Evolutionary conservation across 2,113 vertebrate genomes (phyloP).

Genomic region (Crotalus tigris): DNA sequence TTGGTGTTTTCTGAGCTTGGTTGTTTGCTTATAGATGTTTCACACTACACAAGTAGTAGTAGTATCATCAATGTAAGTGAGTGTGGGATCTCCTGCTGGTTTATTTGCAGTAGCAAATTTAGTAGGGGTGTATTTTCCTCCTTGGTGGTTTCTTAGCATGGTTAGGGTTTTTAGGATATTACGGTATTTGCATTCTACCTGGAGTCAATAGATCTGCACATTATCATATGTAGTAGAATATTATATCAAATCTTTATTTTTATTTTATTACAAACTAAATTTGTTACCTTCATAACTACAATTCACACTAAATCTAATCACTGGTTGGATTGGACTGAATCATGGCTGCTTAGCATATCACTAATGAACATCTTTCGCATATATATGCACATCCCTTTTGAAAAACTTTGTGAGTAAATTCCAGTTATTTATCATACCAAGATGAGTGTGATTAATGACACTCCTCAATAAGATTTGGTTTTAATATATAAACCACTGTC

Average conservation of each 20-base stretch:
- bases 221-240: not conserved
- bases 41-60: not conserved
- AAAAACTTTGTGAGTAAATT: not conserved
- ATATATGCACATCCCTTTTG: not conserved
- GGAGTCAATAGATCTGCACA: not conserved
- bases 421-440: not conserved
- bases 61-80: not conserved
- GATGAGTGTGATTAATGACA: not conserved
- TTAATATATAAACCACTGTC: not conserved
- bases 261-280: not conserved
- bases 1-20: not conserved
- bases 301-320: not conserved
- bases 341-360: not conserved
- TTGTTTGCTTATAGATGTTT: not conserved
- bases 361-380: not conserved
- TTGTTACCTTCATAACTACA: not conserved
- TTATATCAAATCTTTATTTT: not conserved
- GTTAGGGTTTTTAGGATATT: not conserved
- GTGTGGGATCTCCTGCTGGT: not conserved
- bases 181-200: not conserved
- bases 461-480: not conserved
- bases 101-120: not conserved
- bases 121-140: not conserved
- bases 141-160: not conserved
- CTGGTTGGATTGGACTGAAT: not conserved